Evolutionary conservation across 2,797 vertebrate genomes (phyloP).

Genomic region (Anableps anableps): DNA sequence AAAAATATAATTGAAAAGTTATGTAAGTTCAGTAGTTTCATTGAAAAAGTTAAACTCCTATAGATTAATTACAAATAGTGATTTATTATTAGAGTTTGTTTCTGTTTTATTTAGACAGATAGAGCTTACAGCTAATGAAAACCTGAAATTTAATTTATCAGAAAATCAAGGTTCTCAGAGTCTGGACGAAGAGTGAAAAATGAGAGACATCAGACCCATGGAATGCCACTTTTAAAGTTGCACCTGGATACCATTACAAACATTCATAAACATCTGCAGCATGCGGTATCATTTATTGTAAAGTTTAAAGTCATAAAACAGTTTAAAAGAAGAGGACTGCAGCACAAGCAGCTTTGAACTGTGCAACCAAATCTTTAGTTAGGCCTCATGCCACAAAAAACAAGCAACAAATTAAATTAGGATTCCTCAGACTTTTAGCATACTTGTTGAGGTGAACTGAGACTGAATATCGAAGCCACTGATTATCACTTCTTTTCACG

Average conservation of each 20-base stretch:
- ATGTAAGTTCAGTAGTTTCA: not conserved
- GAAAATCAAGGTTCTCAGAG: not conserved
- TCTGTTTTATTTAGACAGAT: not conserved
- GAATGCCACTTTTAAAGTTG: not conserved
- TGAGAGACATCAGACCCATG: not conserved
- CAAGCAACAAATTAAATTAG: conserved; percentile 12
- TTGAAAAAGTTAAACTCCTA: not conserved
- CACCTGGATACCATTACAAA: not conserved
- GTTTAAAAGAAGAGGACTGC: not conserved
- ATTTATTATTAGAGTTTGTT: not conserved
- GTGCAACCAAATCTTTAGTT: conserved; percentile 13
- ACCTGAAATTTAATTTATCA: not conserved
- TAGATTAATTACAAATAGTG: not conserved
- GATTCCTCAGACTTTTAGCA: conserved; percentile 23
- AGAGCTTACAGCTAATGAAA: not conserved
- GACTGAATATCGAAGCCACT: conserved; percentile 16
- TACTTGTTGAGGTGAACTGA: conserved; percentile 34
- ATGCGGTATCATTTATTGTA: not conserved
- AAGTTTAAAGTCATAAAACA: not conserved
- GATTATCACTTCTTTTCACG: conserved; percentile 76
- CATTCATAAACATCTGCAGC: not conserved
- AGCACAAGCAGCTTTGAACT: not conserved
- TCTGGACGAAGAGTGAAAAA: not conserved
- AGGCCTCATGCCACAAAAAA: conserved; percentile 5
- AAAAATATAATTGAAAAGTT: not conserved